Evolutionary conservation across 2,797 vertebrate species (phyloP).

Genomic region (Mus spretus): DNA sequence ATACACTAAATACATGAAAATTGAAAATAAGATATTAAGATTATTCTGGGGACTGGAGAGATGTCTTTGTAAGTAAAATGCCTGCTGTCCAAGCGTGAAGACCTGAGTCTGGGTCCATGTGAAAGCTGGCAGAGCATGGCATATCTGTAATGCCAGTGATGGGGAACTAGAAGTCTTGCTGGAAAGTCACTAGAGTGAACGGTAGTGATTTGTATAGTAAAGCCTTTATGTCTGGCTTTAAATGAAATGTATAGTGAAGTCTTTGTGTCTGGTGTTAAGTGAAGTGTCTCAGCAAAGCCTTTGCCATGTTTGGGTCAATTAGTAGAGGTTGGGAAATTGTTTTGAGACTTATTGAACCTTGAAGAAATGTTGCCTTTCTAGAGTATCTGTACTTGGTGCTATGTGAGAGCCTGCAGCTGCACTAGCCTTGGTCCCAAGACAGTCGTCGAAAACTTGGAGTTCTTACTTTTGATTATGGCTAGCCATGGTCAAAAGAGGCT

Average conservation of each 20-base stretch:
- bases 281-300: not conserved
- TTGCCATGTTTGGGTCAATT: not conserved
- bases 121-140: no score
- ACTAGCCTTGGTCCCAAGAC: not conserved
- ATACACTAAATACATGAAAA: not conserved
- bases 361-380: not conserved
- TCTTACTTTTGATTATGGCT: not conserved
- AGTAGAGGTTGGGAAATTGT: not conserved
- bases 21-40: slow-evolving; percentile 7
- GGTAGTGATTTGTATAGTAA: no score
- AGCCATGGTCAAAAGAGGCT: not conserved
- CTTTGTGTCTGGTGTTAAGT: not conserved
- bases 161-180: no score
- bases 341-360: not conserved
- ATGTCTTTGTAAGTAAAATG: no score
- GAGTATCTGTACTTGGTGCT: not conserved
- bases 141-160: not conserved
- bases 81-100: not conserved
- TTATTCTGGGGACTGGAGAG: not conserved
- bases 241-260: not conserved
- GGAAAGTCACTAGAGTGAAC: not conserved
- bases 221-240: not conserved
- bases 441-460: not conserved
- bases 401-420: not conserved
- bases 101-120: not conserved